phyloP scores from a whole-genome alignment of 2,888 invertebrate species.

The Drosophila kambysellisi region DNA sequence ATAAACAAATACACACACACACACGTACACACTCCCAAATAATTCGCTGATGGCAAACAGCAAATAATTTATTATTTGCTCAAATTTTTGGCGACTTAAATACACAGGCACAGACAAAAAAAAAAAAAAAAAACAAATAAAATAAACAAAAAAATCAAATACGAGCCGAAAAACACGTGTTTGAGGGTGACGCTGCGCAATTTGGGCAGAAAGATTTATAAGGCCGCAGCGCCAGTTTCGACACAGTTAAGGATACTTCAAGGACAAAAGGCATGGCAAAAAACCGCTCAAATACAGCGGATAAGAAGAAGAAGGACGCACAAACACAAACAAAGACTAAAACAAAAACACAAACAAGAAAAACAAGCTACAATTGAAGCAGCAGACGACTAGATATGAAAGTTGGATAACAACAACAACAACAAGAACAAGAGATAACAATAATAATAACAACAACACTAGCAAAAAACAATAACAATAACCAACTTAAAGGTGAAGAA shows the following conservation, averaged over 20 bases:
- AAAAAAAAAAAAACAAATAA: not conserved
- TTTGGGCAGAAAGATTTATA: slow-evolving; percentile 69
- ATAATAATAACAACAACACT: not conserved
- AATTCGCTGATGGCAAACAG: slow-evolving; percentile 40
- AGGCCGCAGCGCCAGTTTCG: slow-evolving; percentile 59
- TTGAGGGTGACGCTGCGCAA: slow-evolving; percentile 64
- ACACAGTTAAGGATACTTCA: slow-evolving; percentile 69
- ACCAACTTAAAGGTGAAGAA: slow-evolving; percentile 9
- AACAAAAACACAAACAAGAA: slow-evolving; percentile 24
- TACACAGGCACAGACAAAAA: slow-evolving; percentile 3
- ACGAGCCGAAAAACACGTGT: slow-evolving; percentile 37
- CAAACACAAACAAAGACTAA: slow-evolving; percentile 21
- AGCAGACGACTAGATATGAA: slow-evolving; percentile 47
- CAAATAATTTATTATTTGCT: slow-evolving; percentile 54
- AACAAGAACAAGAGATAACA: slow-evolving; percentile 11
- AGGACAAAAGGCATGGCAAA: slow-evolving; percentile 52
- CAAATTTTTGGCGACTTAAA: slow-evolving; percentile 40
- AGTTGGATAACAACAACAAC: slow-evolving; percentile 15
- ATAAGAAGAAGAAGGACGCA: slow-evolving; percentile 20
- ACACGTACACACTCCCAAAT: slow-evolving; percentile 10
- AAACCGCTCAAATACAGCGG: slow-evolving; percentile 12
- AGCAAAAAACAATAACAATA: not conserved
- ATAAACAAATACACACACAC: not conserved
- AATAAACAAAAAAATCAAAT: not conserved
- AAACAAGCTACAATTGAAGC: slow-evolving; percentile 32